Conservation (phyloP, 2,888 invertebrate genomes). For the Aromia moschata region DNA sequence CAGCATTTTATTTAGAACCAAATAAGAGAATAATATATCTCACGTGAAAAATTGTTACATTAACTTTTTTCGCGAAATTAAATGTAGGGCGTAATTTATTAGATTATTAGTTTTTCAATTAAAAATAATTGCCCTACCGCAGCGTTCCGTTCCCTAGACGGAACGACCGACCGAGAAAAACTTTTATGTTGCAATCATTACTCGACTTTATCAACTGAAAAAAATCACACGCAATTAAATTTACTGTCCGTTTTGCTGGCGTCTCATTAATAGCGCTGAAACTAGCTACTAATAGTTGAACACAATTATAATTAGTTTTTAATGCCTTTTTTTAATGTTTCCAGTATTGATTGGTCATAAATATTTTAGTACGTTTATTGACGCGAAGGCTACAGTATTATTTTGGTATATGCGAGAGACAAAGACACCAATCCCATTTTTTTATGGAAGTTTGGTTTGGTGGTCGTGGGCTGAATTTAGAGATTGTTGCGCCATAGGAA, state of each 20-base stretch:
- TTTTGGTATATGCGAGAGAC: no score
- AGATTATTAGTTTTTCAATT: conserved; percentile 28
- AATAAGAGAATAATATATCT: no score
- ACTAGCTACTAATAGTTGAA: conserved; percentile 10
- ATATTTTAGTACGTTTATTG: no score
- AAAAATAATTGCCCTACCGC: conserved; percentile 18
- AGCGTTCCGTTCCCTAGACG: conserved; percentile 9
- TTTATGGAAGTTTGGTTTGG: no score
- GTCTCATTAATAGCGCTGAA: conserved; percentile 2
- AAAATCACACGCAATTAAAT: conserved; percentile 21
- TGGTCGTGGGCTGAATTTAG: no score
- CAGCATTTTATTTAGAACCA: no score
- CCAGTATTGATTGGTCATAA: not conserved
- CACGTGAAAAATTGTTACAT: not conserved
- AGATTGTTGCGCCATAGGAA: no score
- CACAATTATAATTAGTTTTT: conserved; percentile 1
- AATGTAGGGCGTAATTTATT: conserved; percentile 20
- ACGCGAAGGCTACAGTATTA: no score
- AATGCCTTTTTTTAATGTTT: conserved; percentile 3
- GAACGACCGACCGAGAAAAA: conserved; percentile 12
- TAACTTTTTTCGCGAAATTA: conserved; percentile 7
- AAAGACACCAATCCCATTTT: no score
- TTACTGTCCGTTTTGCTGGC: conserved; percentile 6
- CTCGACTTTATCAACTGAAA: conserved; percentile 9
- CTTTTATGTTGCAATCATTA: conserved; percentile 22